Evolutionary conservation across 2,113 vertebrate genomes (phyloP).

Genomic region (Podarcis cretensis): DNA sequence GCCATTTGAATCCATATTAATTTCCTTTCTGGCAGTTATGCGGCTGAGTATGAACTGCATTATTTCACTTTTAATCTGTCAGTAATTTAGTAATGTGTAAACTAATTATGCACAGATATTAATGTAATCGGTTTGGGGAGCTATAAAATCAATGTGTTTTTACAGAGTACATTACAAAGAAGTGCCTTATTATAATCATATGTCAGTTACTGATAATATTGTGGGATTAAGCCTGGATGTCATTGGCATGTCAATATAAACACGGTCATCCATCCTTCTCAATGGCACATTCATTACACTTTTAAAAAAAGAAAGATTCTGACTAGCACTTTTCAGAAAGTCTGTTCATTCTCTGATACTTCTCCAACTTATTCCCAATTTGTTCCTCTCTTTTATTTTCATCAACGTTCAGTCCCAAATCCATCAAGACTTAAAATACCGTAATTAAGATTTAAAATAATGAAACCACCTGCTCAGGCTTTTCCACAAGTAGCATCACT

Average conservation of each 20-base stretch:
- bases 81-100: constrained; percentile 99
- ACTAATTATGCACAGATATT: constrained; percentile 99
- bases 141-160: constrained; percentile 98
- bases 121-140: constrained; percentile 96
- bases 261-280: constrained; percentile 50
- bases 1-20: constrained; percentile 99
- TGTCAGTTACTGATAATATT: constrained; percentile 87
- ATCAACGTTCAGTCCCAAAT: neutral
- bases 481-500: too few species aligned
- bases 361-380: neutral
- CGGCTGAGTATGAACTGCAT: constrained; percentile 92
- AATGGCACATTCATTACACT: neutral
- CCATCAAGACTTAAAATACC: too few species aligned
- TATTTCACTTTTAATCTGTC: constrained; percentile 99
- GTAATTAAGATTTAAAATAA: too few species aligned
- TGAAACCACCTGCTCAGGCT: too few species aligned
- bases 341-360: neutral
- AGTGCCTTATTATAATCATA: constrained; percentile 87
- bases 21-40: constrained; percentile 99
- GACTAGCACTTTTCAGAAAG: constrained; percentile 17
- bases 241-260: constrained; percentile 77
- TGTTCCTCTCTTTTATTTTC: neutral
- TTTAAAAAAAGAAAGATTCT: neutral
- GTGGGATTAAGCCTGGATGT: constrained; percentile 85
- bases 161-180: constrained; percentile 89